Base-by-base conservation (phyloP, 2,797 vertebrate species). In the Lutjanus campechanus region DNA sequence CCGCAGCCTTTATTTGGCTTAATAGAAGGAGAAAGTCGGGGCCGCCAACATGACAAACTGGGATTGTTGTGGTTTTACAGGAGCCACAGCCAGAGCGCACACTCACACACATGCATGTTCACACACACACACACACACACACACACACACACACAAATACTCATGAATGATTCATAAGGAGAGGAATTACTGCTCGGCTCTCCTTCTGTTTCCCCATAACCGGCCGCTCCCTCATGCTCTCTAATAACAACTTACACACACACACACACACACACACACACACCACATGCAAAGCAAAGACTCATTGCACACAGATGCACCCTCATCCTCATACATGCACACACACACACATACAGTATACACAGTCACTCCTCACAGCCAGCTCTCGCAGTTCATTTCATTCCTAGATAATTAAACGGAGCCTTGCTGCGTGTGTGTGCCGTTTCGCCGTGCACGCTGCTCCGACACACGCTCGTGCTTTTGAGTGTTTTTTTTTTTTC, bases 151-250 rank as follows among this genome's bases (percentile, higher is more conserved):
- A 66, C 11, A 13, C 49, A 73, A 43, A 78, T 29, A n/a, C 65
- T 75, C 69, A 85, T 93, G 76, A 91, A 92, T 90, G 60, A 92
- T 91, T 88, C 76, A 93, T 81, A 73, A 81, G 29, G 19, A 63
- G 70, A 85, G 46, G 81, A 85, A 91, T 92, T 85, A 86, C 81
- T 2, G 84, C 75, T 80, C 62, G 20, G 53, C 76, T 85, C 76
- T 77, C 65, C 83, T 80, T 88, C 82, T 85, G 87, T 87, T 88
- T 88, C 77, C 73, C 70, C 51, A 79, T 77, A 84, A 81, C 84
- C 29, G 60, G 56, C 76, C 47, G 49, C 84, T 78, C 84, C 54
- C 83, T 83, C 51, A n/a, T 85, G 73, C 73, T 82, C 69, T 81
- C 79, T 89, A 79, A 87, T 85, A 84, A 84, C 67, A 72, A 50